Base-by-base conservation (phyloP, 1,140 invertebrate genomes). In the Zaprionus lachaisei region DNA sequence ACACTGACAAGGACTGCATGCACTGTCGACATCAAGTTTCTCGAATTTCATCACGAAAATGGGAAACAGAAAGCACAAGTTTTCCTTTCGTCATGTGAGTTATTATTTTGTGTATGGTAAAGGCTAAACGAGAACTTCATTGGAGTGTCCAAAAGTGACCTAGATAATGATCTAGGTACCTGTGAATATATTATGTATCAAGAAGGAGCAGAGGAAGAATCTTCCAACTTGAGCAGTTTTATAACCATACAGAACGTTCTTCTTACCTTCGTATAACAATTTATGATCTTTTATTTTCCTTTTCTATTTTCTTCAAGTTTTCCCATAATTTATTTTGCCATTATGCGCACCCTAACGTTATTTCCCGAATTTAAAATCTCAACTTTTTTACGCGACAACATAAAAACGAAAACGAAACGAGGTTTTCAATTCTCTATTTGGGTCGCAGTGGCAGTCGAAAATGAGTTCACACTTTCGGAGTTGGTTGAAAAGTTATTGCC, bases 1-100 rank as follows among this genome's bases (percentile, higher is more conserved):
- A 31, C 47, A 44, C 12, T 4, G 37, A 41, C 24, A 55, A n/a
- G 15, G 15, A 41, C 38, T n/a, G 38, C 38, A 41, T 14, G 14
- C 51, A 15, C 22, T 55, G 22, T 20, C 22, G 15, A 24, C 44
- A 31, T 11, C n/a, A 75, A 75, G 41, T 64, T 71, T 70, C 60
- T 71, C 51, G n/a, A 64, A 64, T 75, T 58, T 49, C 72, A 75
- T 71, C 60, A 70, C 9, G 58, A 38, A 47, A 62, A 57, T 63
- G 44, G 58, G 37, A 57, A 47, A 49, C 37, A 38, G 15, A 6
- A 31, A 38, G 11, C 11, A 54, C 15, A 9, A 41, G 11, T 26
- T 20, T 12, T 5, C 6, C 28, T 47, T 49, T 58, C 9, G 6
- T 26, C 34, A 22, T 14, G 28, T 72, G 31, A 72, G 62, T 34